These are phyloP conservation scores for Lateolabrax maculatus DNA, from an alignment of 2,797 vertebrate genomes.

Conservation along the genomic window DNA sequence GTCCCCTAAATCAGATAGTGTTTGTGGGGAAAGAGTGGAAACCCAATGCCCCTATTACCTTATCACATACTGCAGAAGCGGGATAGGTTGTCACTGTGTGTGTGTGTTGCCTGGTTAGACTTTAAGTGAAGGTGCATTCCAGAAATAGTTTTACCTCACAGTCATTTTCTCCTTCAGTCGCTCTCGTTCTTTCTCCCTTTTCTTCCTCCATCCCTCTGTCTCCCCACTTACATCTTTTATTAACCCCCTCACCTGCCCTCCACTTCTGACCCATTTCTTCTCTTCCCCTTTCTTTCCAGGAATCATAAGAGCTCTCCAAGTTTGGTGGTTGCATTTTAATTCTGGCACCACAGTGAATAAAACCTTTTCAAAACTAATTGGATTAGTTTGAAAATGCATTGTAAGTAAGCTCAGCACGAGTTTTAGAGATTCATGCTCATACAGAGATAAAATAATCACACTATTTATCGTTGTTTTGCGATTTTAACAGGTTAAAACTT, in stretches of 20 bases:
- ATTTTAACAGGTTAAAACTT: neutral
- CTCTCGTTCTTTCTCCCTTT: neutral
- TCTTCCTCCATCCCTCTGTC: constrained; percentile 7
- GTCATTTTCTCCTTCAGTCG: constrained; percentile 56
- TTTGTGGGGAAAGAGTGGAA: constrained; percentile 58
- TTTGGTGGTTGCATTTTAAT: neutral
- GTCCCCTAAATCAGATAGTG: constrained; percentile 65
- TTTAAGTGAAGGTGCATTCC: constrained; percentile 73
- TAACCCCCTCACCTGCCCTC: constrained; percentile 17
- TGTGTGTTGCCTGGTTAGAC: constrained; percentile 52
- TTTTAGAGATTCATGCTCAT: too few relatives aligned
- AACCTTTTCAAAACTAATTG: neutral
- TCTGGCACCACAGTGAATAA: neutral
- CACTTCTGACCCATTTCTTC: constrained; percentile 25
- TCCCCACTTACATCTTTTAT: constrained; percentile 33
- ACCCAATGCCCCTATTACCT: constrained; percentile 64
- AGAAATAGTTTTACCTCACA: constrained; percentile 63
- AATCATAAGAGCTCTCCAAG: neutral
- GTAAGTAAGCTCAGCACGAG: neutral
- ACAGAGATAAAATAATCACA: too few relatives aligned
- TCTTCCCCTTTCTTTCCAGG: constrained; percentile 1
- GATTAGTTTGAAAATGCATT: neutral
- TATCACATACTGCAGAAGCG: constrained; percentile 50
- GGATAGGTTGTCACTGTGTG: constrained; percentile 23
- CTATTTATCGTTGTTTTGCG: neutral